Evolutionary conservation across 1,140 invertebrate genomes (phyloP).

Genomic region (Episyrphus balteatus): DNA sequence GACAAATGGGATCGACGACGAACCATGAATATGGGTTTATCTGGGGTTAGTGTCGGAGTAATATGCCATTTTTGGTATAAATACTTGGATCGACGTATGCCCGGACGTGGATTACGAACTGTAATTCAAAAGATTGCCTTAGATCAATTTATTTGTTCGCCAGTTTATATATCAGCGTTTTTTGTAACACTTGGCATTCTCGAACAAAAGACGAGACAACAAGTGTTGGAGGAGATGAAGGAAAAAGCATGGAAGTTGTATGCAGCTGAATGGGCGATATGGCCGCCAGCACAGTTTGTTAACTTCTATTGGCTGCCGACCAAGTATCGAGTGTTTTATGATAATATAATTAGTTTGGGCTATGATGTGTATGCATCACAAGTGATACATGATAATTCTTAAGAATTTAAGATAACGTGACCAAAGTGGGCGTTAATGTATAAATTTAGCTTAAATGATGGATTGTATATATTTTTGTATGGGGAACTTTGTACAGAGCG

Average conservation of each 20-base stretch:
- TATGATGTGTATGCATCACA: constrained; percentile 89
- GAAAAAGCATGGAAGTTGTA: constrained; percentile 71
- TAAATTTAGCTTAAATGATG: too few species aligned
- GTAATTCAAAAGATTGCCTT: constrained; percentile 76
- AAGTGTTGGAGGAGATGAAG: constrained; percentile 60
- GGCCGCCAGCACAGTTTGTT: constrained; percentile 73
- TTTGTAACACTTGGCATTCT: constrained; percentile 66
- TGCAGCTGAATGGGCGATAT: constrained; percentile 66
- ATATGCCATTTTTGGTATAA: constrained; percentile 79
- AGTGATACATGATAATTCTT: constrained; percentile 52
- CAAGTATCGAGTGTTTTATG: constrained; percentile 77
- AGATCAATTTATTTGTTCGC: constrained; percentile 83
- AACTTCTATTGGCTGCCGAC: constrained; percentile 84
- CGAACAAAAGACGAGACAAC: constrained; percentile 49
- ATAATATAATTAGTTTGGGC: constrained; percentile 79
- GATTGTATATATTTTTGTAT: too few species aligned
- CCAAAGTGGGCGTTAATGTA: too few species aligned
- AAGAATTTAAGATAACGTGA: too few species aligned
- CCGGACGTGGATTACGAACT: constrained; percentile 51
- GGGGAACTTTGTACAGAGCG: too few species aligned
- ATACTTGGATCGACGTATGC: constrained; percentile 51
- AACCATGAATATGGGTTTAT: constrained; percentile 66
- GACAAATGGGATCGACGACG: constrained; percentile 52
- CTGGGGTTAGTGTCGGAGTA: constrained; percentile 65
- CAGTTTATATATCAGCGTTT: constrained; percentile 69